Conservation (phyloP, 2,888 invertebrate species). For the Zhuqinia jingwanae region DNA sequence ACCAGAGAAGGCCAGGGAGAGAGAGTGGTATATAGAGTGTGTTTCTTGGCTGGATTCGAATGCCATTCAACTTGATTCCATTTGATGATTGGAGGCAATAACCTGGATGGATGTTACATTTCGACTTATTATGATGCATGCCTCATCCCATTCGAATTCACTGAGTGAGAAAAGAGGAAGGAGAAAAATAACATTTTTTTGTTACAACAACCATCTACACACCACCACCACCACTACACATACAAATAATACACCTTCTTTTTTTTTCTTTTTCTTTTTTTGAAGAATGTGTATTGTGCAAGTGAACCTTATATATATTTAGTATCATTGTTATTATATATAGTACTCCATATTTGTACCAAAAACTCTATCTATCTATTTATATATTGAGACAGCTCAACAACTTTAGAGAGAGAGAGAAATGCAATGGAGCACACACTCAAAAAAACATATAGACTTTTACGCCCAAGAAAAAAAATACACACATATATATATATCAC, state of each 20-base stretch:
- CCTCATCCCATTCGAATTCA: constrained; percentile 60
- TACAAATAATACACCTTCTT: not conserved
- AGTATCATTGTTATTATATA: not conserved
- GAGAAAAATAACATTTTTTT: constrained; percentile 3
- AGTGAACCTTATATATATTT: no score
- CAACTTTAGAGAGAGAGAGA: constrained; percentile 39
- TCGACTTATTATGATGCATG: constrained; percentile 68
- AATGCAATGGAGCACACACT: constrained; percentile 22
- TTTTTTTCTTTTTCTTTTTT: no score
- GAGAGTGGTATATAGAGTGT: not conserved
- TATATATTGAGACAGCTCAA: not conserved
- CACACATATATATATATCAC: not conserved
- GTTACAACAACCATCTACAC: not conserved
- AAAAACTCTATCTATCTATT: no score
- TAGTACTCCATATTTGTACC: no score
- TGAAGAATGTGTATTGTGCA: no score
- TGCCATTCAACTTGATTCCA: constrained; percentile 62
- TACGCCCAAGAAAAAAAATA: not conserved
- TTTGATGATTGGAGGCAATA: constrained; percentile 70
- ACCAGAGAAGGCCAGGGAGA: not conserved
- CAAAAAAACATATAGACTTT: not conserved
- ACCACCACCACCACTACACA: not conserved
- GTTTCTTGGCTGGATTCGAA: constrained; percentile 39
- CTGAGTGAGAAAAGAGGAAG: constrained; percentile 53
- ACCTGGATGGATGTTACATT: constrained; percentile 52